A percentile compares a stretch with the other conserved stretches of the same genome.
These are phyloP conservation scores for Perodicticus potto DNA, from an alignment of 2,797 vertebrate species.

Conservation along the genomic window DNA sequence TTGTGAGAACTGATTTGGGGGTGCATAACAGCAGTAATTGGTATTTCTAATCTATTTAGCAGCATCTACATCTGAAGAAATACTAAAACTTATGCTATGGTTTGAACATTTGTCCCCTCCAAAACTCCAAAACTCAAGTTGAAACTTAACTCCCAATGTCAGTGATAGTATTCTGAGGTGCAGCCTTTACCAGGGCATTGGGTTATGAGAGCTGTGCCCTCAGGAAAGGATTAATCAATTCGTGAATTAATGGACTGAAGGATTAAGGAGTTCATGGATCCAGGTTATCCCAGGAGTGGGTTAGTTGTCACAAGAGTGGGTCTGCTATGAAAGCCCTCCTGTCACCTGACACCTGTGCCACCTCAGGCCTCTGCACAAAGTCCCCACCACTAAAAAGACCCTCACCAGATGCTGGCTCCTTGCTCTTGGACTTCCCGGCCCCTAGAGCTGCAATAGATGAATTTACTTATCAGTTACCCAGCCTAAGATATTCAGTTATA, in stretches of 20 bases:
- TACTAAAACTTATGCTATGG: not conserved
- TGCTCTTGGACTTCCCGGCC: not conserved
- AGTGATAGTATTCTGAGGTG: not conserved
- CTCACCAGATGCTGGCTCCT: not conserved
- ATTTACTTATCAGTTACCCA: not conserved
- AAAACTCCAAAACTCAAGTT: not conserved
- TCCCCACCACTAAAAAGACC: not conserved
- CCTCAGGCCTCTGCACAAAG: not conserved
- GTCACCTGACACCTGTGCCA: not conserved
- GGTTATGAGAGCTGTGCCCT: not conserved
- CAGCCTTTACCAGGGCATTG: not conserved
- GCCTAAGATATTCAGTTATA: not conserved
- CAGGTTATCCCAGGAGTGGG: not conserved
- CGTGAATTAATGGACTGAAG: not conserved
- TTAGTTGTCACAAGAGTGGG: not conserved
- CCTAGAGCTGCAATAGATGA: not conserved
- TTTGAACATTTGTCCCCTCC: not conserved
- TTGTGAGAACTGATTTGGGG: not conserved
- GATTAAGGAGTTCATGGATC: not conserved
- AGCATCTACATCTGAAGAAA: slow-evolving; percentile 31
- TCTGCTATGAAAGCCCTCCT: not conserved
- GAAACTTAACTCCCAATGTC: not conserved
- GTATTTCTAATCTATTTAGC: not conserved
- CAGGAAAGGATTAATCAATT: not conserved
- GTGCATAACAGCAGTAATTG: not conserved